Evolutionary conservation across 2,113 vertebrate species (phyloP).

Genomic region (Pungitius pungitius): DNA sequence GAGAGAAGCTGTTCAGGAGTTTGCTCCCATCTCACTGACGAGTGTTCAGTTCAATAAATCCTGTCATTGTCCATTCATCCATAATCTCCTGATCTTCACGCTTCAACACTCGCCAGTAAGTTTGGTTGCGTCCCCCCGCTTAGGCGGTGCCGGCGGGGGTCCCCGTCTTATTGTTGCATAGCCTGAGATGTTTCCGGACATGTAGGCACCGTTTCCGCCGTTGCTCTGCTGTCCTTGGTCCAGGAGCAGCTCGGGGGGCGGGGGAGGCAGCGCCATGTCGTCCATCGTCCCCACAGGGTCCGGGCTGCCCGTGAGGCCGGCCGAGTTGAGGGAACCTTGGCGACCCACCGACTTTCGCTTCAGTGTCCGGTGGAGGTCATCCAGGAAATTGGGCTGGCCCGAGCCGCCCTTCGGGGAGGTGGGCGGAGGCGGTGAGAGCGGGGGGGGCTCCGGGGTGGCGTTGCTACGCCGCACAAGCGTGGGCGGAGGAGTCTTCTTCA

Average conservation of each 20-base stretch:
- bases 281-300: slow-evolving; percentile 87
- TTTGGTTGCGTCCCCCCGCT: slow-evolving; percentile 94
- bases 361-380: slow-evolving; percentile 94
- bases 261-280: slow-evolving; percentile 93
- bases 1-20: slow-evolving; percentile 4
- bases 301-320: slow-evolving; percentile 78
- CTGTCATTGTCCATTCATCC: slow-evolving; percentile 34
- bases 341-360: slow-evolving; percentile 94
- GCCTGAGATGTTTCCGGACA: slow-evolving; percentile 91
- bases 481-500: slow-evolving; percentile 90
- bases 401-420: slow-evolving; percentile 91
- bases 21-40: slow-evolving; percentile 9
- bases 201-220: slow-evolving; percentile 76
- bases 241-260: slow-evolving; percentile 90
- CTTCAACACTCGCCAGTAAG: slow-evolving; percentile 90
- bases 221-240: slow-evolving; percentile 83
- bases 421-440: slow-evolving; percentile 78
- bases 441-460: slow-evolving; percentile 81
- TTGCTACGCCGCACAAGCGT: slow-evolving; percentile 83
- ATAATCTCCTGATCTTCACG: slow-evolving; percentile 4
- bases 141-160: slow-evolving; percentile 92
- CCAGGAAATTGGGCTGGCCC: slow-evolving; percentile 93
- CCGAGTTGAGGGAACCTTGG: slow-evolving; percentile 85
- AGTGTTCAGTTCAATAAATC: slow-evolving; percentile 37
- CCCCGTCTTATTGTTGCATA: slow-evolving; percentile 95